Evolutionary conservation across 2,113 vertebrate species (phyloP).

Genomic region (Otolemur garnettii): DNA sequence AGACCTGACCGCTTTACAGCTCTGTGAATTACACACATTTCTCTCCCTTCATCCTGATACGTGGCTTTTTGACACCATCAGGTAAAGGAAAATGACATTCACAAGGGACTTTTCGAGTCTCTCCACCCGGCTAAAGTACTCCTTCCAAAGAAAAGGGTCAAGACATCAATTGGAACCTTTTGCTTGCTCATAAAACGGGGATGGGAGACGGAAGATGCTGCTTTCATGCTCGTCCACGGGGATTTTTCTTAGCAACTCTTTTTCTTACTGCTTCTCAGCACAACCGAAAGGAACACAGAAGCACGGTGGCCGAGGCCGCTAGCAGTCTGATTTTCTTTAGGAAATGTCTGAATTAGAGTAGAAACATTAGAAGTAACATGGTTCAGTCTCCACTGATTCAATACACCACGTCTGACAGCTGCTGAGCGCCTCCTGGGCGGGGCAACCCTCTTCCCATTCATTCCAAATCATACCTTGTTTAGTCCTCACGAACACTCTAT

Average conservation of each 20-base stretch:
- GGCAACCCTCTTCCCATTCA: background rate
- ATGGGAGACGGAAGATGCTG: background rate
- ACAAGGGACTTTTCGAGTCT: background rate
- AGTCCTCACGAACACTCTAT: background rate
- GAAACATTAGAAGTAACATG: background rate
- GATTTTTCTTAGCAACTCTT: background rate
- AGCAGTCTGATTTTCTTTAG: background rate
- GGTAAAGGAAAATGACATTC: conserved; percentile 59
- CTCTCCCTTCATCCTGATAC: background rate
- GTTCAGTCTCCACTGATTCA: background rate
- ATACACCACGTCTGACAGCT: background rate
- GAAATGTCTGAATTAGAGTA: conserved; percentile 2
- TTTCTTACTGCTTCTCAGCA: background rate
- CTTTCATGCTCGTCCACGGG: background rate
- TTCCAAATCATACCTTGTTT: background rate
- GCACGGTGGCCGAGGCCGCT: background rate
- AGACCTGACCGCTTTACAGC: background rate
- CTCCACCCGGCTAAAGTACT: conserved; percentile 16
- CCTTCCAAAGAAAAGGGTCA: conserved; percentile 27
- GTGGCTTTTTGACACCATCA: conserved; percentile 15
- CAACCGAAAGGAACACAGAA: background rate
- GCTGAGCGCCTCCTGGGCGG: background rate
- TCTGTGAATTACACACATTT: conserved; percentile 55
- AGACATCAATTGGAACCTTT: conserved; percentile 38
- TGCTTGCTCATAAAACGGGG: conserved; percentile 13